phyloP scores from a whole-genome alignment of 2,113 vertebrate genomes.

The Rhinogobius similis region DNA sequence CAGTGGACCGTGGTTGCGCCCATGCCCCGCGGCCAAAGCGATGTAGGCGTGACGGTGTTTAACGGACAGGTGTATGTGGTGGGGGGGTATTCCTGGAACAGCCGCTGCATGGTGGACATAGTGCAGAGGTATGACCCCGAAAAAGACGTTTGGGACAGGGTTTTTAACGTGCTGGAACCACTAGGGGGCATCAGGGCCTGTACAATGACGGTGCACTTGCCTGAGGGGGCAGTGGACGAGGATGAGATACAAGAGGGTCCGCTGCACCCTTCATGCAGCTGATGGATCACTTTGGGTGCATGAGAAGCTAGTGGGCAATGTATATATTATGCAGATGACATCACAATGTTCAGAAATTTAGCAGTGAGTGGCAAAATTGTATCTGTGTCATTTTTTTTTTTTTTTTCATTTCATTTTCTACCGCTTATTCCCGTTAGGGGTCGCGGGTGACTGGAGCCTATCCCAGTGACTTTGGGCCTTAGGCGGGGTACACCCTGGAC shows the following conservation, averaged over 20 bases:
- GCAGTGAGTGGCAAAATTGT: too few relatives aligned
- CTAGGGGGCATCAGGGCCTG: conserved; percentile 82
- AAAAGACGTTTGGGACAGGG: conserved; percentile 75
- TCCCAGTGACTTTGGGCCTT: too few relatives aligned
- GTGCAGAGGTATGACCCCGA: conserved; percentile 82
- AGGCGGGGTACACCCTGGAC: too few relatives aligned
- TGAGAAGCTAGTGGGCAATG: too few relatives aligned
- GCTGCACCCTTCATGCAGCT: conserved; percentile 67
- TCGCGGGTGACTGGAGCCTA: too few relatives aligned
- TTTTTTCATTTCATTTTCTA: too few relatives aligned
- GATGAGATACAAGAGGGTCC: conserved; percentile 76
- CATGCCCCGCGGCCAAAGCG: conserved; percentile 81
- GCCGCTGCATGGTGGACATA: conserved; percentile 82
- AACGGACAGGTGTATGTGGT: conserved; percentile 78
- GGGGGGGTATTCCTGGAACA: conserved; percentile 85
- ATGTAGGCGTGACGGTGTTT: conserved; percentile 80
- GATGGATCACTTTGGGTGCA: conserved; percentile 13
- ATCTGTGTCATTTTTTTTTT: too few relatives aligned
- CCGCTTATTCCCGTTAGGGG: too few relatives aligned
- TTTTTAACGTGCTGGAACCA: conserved; percentile 81
- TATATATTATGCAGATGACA: too few relatives aligned
- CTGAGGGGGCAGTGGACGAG: conserved; percentile 72
- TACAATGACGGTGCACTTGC: conserved; percentile 79
- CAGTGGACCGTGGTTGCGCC: conserved; percentile 81
- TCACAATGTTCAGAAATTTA: too few relatives aligned